A percentile compares a stretch with the other conserved stretches of the same genome.
Evolutionary conservation across 2,888 invertebrate genomes (phyloP).

Genomic region (Ophion slaviceki): DNA sequence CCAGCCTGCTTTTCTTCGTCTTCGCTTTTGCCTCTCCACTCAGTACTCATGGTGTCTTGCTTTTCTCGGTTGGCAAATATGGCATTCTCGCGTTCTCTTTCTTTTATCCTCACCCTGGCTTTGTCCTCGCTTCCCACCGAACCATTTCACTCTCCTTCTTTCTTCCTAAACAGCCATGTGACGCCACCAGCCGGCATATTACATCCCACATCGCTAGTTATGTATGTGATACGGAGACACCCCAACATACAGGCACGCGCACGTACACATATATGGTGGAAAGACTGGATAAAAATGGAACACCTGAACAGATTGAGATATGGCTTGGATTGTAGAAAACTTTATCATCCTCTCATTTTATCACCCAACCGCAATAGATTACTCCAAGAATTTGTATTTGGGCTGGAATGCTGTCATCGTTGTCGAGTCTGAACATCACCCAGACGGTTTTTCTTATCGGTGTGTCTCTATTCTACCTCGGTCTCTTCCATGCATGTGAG

Average conservation of each 20-base stretch:
- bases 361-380: background rate
- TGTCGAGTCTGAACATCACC: background rate
- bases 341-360: conserved; percentile 3
- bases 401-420: background rate
- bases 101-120: conserved; percentile 25
- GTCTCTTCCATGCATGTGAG: background rate
- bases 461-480: background rate
- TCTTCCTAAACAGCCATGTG: conserved; percentile 74
- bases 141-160: conserved; percentile 47
- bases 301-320: conserved; percentile 15
- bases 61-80: conserved; percentile 47
- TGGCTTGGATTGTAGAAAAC: background rate
- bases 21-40: conserved; percentile 22
- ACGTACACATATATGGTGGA: background rate
- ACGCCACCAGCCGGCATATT: conserved; percentile 74
- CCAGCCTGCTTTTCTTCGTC: conserved; percentile 19
- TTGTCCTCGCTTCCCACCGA: conserved; percentile 4
- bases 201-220: conserved; percentile 65
- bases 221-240: background rate
- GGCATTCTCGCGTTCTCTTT: conserved; percentile 55
- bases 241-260: background rate
- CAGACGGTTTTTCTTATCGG: background rate
- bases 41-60: conserved; percentile 48
- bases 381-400: background rate
- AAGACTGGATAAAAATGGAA: background rate